Conservation (phyloP, 2,113 vertebrate genomes). For the Panthera uncia region DNA sequence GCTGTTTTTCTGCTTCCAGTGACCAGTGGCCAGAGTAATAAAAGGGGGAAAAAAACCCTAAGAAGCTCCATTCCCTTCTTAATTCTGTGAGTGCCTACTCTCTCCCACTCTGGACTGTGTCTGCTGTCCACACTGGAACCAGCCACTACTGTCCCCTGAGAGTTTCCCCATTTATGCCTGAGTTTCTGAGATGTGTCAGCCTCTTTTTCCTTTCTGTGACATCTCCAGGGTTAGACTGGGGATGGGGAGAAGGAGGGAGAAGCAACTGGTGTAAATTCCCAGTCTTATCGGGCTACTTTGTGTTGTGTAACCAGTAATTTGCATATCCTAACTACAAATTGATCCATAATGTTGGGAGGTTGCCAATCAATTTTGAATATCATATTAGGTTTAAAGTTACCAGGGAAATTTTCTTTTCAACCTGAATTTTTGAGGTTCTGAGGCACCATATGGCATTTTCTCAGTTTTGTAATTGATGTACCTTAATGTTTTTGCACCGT, state of each 20-base stretch:
- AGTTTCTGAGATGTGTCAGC: neutral
- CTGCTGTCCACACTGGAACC: neutral
- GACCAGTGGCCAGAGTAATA: neutral
- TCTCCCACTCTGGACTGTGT: neutral
- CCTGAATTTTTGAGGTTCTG: neutral
- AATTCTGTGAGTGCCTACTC: neutral
- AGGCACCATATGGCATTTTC: constrained; percentile 15
- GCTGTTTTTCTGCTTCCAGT: neutral
- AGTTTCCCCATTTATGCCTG: neutral
- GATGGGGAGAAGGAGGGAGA: neutral
- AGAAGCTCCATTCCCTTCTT: neutral
- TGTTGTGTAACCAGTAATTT: neutral
- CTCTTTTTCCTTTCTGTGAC: neutral
- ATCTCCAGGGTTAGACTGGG: neutral
- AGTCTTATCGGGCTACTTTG: neutral
- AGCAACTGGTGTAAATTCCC: neutral
- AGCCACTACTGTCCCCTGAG: neutral
- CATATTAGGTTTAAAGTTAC: neutral
- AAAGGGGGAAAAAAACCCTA: neutral
- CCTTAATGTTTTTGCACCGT: constrained; percentile 2
- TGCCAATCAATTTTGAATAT: constrained; percentile 11
- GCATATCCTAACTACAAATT: neutral
- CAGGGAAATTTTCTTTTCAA: constrained; percentile 21
- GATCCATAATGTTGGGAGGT: neutral
- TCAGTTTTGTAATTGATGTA: constrained; percentile 32